phyloP scores from a whole-genome alignment of 2,888 invertebrate species.

The Pyrochroa serraticornis region DNA sequence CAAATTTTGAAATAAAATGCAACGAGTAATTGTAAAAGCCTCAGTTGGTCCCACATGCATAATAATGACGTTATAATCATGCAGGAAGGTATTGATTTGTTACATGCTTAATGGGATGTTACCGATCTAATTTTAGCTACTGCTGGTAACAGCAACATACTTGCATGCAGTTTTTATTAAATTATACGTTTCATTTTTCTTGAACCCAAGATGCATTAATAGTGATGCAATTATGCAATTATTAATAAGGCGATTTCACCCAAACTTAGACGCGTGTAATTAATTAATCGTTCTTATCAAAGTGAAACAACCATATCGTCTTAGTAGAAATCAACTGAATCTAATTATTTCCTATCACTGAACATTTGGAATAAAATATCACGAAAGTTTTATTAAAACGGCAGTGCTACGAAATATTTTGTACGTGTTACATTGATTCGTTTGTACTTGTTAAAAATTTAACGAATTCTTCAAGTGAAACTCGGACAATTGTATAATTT shows the following conservation, averaged over 20 bases:
- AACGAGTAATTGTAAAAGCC: conserved; percentile 9
- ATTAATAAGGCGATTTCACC: conserved; percentile 2
- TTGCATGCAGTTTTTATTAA: too few relatives aligned
- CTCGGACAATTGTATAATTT: conserved; percentile 25
- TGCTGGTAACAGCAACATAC: background rate
- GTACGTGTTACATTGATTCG: background rate
- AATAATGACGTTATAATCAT: background rate
- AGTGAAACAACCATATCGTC: background rate
- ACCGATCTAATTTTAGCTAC: background rate
- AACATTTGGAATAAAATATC: conserved; percentile 47
- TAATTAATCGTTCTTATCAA: background rate
- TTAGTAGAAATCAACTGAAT: conserved; percentile 31
- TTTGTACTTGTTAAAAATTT: conserved; percentile 12
- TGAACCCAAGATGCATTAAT: background rate
- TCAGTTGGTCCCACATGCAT: background rate
- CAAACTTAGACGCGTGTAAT: conserved; percentile 1
- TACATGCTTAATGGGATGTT: background rate
- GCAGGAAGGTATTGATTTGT: too few relatives aligned
- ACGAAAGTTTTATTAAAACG: conserved; percentile 32
- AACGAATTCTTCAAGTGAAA: conserved; percentile 40
- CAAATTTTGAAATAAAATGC: conserved; percentile 10
- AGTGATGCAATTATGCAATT: background rate
- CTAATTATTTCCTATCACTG: conserved; percentile 51
- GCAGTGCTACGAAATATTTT: conserved; percentile 1
- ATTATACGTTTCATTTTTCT: background rate